Conservation (phyloP, 2,888 invertebrate genomes). For the Elmis aenea region DNA sequence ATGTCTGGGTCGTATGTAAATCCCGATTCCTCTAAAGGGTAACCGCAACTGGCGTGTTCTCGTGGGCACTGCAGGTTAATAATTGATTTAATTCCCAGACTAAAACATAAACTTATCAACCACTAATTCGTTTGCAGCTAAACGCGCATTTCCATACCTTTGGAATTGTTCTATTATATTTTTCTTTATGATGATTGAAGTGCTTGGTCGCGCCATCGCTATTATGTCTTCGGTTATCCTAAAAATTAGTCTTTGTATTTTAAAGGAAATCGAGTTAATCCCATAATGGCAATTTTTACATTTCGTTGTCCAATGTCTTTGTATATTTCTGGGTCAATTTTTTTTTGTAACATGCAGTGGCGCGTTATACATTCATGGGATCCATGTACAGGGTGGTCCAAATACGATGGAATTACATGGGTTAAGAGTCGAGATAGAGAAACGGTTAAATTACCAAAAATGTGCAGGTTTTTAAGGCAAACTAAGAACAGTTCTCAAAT, state of each 20-base stretch:
- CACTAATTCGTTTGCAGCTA: slow-evolving; percentile 2
- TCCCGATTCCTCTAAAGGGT: slow-evolving; percentile 67
- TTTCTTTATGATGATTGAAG: slow-evolving; percentile 65
- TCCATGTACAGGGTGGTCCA: too few relatives aligned
- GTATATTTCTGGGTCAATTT: too few relatives aligned
- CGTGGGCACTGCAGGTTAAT: slow-evolving; percentile 81
- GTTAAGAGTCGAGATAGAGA: too few relatives aligned
- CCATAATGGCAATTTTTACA: background rate
- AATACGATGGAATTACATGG: too few relatives aligned
- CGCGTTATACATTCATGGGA: too few relatives aligned
- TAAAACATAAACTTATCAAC: slow-evolving; percentile 37
- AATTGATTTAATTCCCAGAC: slow-evolving; percentile 74
- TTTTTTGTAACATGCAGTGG: too few relatives aligned
- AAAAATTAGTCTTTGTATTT: slow-evolving; percentile 19
- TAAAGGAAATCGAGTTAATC: background rate
- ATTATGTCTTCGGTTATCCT: slow-evolving; percentile 86
- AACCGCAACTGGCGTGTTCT: slow-evolving; percentile 84
- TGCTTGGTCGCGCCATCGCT: slow-evolving; percentile 84
- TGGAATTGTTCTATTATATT: slow-evolving; percentile 77
- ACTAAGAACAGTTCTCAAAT: too few relatives aligned
- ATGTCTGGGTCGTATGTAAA: slow-evolving; percentile 80
- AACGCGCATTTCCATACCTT: slow-evolving; percentile 48
- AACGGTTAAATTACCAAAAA: too few relatives aligned
- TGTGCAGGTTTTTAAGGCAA: too few relatives aligned
- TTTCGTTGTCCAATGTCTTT: too few relatives aligned